Conservation (phyloP, 2,797 vertebrate genomes). For the Sorex maritimensis region DNA sequence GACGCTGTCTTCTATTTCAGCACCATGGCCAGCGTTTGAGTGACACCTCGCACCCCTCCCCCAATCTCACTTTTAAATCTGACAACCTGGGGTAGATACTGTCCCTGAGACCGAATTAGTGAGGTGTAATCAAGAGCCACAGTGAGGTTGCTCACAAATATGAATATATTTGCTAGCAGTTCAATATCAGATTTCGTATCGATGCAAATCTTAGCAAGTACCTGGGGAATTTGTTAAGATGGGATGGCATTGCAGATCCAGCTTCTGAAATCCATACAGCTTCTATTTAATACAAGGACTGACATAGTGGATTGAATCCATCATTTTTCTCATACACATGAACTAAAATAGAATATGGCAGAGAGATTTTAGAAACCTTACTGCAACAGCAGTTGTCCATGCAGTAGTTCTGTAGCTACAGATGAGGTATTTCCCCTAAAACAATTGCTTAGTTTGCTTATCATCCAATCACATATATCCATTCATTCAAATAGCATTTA, state of each 20-base stretch:
- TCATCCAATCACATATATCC: not conserved
- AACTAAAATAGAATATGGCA: constrained; percentile 77
- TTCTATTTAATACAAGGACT: constrained; percentile 16
- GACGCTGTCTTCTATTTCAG: constrained; percentile 75
- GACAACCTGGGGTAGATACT: not conserved
- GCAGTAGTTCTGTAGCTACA: constrained; percentile 71
- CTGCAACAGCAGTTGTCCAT: constrained; percentile 84
- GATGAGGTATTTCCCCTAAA: constrained; percentile 84
- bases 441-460: not conserved
- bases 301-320: constrained; percentile 51
- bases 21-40: constrained; percentile 81
- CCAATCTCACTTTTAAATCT: constrained; percentile 51
- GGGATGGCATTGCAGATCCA: not conserved
- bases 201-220: constrained; percentile 64
- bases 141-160: constrained; percentile 30
- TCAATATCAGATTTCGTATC: not conserved
- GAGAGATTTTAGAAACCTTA: constrained; percentile 76
- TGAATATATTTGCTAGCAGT: constrained; percentile 40
- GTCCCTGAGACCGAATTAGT: not conserved
- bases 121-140: not conserved
- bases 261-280: constrained; percentile 31
- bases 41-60: not conserved
- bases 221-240: constrained; percentile 34
- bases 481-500: constrained; percentile 53
- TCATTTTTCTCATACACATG: constrained; percentile 45